Conservation (phyloP, 2,797 vertebrate species). For the Tamandua tetradactyla region DNA sequence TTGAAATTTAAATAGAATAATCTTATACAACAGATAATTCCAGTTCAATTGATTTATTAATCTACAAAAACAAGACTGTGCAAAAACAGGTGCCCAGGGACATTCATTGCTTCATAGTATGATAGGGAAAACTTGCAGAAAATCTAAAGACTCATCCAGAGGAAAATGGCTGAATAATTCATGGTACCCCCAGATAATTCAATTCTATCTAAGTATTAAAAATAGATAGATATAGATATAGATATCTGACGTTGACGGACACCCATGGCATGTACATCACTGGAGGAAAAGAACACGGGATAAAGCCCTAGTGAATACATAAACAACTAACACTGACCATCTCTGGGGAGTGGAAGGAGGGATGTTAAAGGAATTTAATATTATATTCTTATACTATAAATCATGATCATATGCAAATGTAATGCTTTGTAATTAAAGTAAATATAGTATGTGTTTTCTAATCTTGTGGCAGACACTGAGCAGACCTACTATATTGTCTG, state of each 20-base stretch:
- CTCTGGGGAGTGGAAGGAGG: not conserved
- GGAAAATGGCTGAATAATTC: not conserved
- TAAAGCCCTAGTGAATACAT: not conserved
- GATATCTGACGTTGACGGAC: not conserved
- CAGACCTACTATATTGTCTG: accelerated
- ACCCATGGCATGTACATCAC: not conserved
- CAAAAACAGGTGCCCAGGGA: not conserved
- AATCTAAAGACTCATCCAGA: not conserved
- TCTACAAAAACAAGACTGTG: not conserved
- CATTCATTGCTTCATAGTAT: not conserved
- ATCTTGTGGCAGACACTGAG: not conserved
- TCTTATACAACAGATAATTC: not conserved
- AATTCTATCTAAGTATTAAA: not conserved
- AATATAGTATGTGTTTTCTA: not conserved
- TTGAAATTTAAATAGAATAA: not conserved
- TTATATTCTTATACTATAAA: not conserved
- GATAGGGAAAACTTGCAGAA: not conserved
- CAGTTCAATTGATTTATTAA: not conserved
- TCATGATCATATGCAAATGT: not conserved
- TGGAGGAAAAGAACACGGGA: not conserved
- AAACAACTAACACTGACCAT: not conserved
- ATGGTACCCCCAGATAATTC: not conserved
- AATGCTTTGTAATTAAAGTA: not conserved
- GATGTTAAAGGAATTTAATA: not conserved
- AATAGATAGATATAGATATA: not conserved